Evolutionary conservation across 2,113 vertebrate genomes (phyloP), one percentile per base, ranked within the genome.

Genomic region (Dipodomys stephensi): DNA sequence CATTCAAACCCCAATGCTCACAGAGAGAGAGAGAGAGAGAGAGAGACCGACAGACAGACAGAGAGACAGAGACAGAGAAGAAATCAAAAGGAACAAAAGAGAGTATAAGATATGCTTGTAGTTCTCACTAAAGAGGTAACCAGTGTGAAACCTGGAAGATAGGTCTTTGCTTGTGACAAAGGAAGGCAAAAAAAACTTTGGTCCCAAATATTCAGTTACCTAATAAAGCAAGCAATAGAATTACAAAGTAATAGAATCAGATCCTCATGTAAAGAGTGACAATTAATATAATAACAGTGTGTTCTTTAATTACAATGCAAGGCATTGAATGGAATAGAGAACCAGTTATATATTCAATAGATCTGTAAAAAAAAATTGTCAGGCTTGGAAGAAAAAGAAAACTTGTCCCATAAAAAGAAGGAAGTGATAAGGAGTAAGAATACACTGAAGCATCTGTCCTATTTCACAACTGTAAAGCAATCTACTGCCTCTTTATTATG

Each of bases 351-450:
- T 25, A 81, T 80, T 92, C 23, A 13, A 27, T 6, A 85, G 44
- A 92, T n/a, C 13, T 85, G 80, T 22, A 30, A 44, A 74, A n/a
- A 64, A 35, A 18, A 53, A 82, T 57, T 57, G 20, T 53, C 64
- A 83, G 49, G 35, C 83, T n/a, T 77, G 73, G 87, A 53, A 60
- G 88, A 93, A 97, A 73, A 92, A 73, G 35, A 96, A 87, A 89
- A 96, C 79, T 80, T 71, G 16, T 32, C 83, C 83, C 92, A 46
- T n/a, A 68, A 35, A 91, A 96, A 93, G 92, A 90, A 95, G 77
- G 86, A 92, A 65, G 44, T 76, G 69, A 86, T 64, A 69, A 96
- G 68, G 46, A 94, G 78, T 80, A 87, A 94, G 73, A 83, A 53
- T 62, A 93, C 22, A 57, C 25, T 46, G 16, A 88, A 87, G 60